Base-by-base conservation (phyloP, 2,797 vertebrate genomes). In the Vireo griseus region DNA sequence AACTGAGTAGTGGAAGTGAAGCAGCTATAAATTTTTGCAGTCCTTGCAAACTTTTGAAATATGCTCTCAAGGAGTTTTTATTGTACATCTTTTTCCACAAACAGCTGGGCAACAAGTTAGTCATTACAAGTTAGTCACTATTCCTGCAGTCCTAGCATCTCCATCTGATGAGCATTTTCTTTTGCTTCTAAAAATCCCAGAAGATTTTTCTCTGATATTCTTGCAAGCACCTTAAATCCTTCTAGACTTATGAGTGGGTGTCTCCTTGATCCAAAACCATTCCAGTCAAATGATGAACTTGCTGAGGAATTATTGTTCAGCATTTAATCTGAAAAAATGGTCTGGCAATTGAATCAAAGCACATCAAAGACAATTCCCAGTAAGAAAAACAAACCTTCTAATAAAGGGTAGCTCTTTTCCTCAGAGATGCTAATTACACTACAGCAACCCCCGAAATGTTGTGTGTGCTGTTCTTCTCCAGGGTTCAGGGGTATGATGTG, bases 401-500 rank as follows among this genome's bases (percentile, higher is more conserved):
- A 33, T 79, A 93, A 94, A 92, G 91, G 85, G 86, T 65, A 57
- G 28, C 6, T 78, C 54, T 78, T 86, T 74, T 83, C 83, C 77
- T 88, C 62, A 91, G 81, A 87, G 69, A 86, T 75, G 58, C 79
- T 96, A 96, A 97, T 96, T 95, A 94, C 39, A 62, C 33, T 82
- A 39, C 31, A 72, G 35, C n/a, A 84, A 88, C 48, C 26, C 66
- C 63, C 19, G 22, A 75, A 84, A 86, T 82, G 71, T 80, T 50
- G 21, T 73, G 39, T 82, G 65, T 2, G 5, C 16, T 90, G 11
- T 8, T 87, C 62, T 26, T 88, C 58, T 95, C 86, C 58, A 59
- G 71, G 25, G 81, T 94, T 87, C 72, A 62, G 61, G 59, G 51
- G 29, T 71, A 25, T 65, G 65, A 91, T 62, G 63, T 18, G 73